These are phyloP conservation scores for Garra rufa DNA, from an alignment of 2,113 vertebrate genomes.

Conservation along the genomic window DNA sequence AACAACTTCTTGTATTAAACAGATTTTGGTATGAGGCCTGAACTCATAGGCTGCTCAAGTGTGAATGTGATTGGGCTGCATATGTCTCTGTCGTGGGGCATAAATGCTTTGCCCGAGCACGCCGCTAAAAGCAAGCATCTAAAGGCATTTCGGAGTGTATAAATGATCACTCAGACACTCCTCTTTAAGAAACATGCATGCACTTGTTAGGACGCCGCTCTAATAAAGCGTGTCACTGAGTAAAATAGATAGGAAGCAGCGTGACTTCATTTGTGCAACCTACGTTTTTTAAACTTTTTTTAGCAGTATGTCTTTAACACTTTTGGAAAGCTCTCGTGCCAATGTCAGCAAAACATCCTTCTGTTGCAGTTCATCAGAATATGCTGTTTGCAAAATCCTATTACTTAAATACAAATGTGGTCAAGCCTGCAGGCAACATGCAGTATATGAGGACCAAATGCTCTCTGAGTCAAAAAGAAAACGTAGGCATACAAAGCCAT, in stretches of 20 bases:
- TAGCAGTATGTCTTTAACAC: background rate
- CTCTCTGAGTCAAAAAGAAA: constrained; percentile 13
- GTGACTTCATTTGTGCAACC: background rate
- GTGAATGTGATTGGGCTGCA: background rate
- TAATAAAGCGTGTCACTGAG: background rate
- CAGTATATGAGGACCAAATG: constrained; percentile 29
- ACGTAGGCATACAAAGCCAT: constrained; percentile 32
- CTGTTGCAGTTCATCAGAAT: background rate
- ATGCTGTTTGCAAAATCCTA: constrained; percentile 3
- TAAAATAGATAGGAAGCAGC: background rate
- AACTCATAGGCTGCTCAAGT: too few species aligned
- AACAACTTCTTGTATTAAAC: background rate
- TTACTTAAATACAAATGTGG: constrained; percentile 42
- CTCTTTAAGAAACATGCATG: constrained; percentile 36
- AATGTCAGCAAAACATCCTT: background rate
- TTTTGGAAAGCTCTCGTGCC: constrained; percentile 16
- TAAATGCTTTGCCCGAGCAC: constrained; percentile 25
- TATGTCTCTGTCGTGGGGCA: background rate
- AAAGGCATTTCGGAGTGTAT: background rate
- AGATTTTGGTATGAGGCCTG: background rate
- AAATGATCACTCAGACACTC: constrained; percentile 42
- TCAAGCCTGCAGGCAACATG: constrained; percentile 15
- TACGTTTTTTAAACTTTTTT: background rate
- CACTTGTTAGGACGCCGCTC: constrained; percentile 32
- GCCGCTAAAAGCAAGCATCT: background rate